Evolutionary conservation across 2,113 vertebrate genomes (phyloP).

Genomic region (Archocentrus centrarchus): DNA sequence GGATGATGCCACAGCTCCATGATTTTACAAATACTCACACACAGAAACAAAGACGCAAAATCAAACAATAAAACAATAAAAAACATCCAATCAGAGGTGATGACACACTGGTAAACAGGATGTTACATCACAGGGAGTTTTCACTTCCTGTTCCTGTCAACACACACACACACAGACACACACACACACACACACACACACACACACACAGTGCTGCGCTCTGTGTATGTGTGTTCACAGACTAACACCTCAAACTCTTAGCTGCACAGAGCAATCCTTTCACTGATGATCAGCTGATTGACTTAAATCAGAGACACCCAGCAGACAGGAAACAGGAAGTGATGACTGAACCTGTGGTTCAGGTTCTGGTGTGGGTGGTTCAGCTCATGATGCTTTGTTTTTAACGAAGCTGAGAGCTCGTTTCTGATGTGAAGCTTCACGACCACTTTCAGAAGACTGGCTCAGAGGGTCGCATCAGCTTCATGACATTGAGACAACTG

Average conservation of each 20-base stretch:
- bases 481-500: neutral
- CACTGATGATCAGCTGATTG: neutral
- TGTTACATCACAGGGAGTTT: constrained; percentile 33
- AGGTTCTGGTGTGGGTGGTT: too few relatives aligned
- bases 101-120: neutral
- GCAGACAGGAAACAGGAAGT: neutral
- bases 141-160: constrained; percentile 36
- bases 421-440: neutral
- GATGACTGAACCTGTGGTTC: neutral
- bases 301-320: neutral
- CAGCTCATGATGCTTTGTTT: neutral
- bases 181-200: neutral
- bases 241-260: neutral
- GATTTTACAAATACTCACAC: constrained; percentile 9
- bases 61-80: neutral
- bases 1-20: too few relatives aligned
- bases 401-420: too few relatives aligned
- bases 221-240: neutral
- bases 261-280: neutral
- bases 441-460: neutral
- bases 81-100: neutral
- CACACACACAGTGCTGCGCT: neutral
- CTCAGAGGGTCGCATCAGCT: neutral
- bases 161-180: neutral
- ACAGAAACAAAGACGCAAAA: neutral